Evolutionary conservation across 1,140 invertebrate species (phyloP), one percentile per base, ranked within the genome.

Genomic region (Drosophila oshimai): DNA sequence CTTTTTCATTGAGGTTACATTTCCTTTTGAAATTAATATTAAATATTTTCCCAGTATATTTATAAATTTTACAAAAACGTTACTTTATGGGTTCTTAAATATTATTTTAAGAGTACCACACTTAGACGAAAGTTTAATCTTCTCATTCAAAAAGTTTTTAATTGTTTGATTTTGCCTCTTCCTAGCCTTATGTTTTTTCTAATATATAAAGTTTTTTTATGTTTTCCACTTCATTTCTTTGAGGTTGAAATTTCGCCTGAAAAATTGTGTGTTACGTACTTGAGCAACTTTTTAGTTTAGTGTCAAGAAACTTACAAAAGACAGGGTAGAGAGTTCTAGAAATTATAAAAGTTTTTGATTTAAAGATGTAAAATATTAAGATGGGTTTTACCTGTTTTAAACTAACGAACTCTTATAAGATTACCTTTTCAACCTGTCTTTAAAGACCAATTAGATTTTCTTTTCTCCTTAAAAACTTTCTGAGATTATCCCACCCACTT

Each of bases 11-110:
- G 1, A 15, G 36, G 15, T 18, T 45, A 7, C 3, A 6, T 33
- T 50, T 33, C 6, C 17, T 17, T 31, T 55, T 17, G 9, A 22
- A 15, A 50, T 50, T n/a, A 50, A 31, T 50, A 31, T 54, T 54
- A 50, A 0, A 51, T 31, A 51, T 51, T 9, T 13, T 2, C 6
- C 18, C 18, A 7, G 1, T 7, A 41, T 22, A 6, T 24, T 41
- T 0, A 41, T 41, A 41, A 20, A 24, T n/a, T 20, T 9, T 17
- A 12, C 22, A 4, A 17, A 9, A 20, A 4, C n/a, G 3, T 15
- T 33, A 33, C 3, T 22, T 55, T 29, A 9, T n/a, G 9, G 9
- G 17, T 9, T 22, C 18, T 22, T 17, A 7, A 22, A 20, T 47
- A 20, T 15, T 28, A 13, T 29, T 22, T 22, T 7, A 10, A 36